Percentiles rank a stretch among this genome's conserved stretches.
These are phyloP conservation scores for Nematopogon swammerdamellus DNA, from an alignment of 2,888 invertebrate genomes.

Conservation along the genomic window DNA sequence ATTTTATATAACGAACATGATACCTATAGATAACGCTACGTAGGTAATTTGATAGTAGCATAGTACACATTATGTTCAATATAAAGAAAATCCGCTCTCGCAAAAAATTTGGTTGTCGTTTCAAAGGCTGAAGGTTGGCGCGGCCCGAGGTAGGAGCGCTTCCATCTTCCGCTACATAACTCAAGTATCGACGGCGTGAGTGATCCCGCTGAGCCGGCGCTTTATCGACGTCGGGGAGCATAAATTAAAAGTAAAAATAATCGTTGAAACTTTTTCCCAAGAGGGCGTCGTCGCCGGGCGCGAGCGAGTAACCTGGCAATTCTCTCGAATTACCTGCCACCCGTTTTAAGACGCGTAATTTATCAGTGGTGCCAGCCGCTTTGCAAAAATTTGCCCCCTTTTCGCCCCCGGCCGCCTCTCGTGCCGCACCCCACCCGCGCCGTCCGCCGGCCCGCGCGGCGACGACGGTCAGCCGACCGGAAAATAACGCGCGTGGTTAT, in stretches of 20 bases:
- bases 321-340: constrained; percentile 60
- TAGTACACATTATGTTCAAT: too few relatives aligned
- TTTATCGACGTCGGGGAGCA: constrained; percentile 20
- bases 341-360: constrained; percentile 60
- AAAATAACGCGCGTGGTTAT: constrained; percentile 24
- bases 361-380: constrained; percentile 45
- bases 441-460: constrained; percentile 1
- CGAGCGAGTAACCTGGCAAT: constrained; percentile 28
- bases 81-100: too few relatives aligned
- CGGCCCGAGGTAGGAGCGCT: too few relatives aligned
- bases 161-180: too few relatives aligned
- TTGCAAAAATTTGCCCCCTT: constrained; percentile 13
- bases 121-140: too few relatives aligned
- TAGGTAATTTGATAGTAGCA: too few relatives aligned
- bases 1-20: too few relatives aligned
- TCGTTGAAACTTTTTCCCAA: constrained; percentile 47
- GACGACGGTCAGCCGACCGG: constrained; percentile 21
- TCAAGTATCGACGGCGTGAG: not conserved
- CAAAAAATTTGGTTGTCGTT: too few relatives aligned
- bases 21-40: too few relatives aligned
- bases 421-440: constrained; percentile 1
- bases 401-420: not conserved
- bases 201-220: constrained; percentile 1
- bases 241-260: constrained; percentile 51
- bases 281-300: constrained; percentile 24